Evolutionary conservation across 1,140 invertebrate species (phyloP).

Genomic region (Hylyphantes graminicola): DNA sequence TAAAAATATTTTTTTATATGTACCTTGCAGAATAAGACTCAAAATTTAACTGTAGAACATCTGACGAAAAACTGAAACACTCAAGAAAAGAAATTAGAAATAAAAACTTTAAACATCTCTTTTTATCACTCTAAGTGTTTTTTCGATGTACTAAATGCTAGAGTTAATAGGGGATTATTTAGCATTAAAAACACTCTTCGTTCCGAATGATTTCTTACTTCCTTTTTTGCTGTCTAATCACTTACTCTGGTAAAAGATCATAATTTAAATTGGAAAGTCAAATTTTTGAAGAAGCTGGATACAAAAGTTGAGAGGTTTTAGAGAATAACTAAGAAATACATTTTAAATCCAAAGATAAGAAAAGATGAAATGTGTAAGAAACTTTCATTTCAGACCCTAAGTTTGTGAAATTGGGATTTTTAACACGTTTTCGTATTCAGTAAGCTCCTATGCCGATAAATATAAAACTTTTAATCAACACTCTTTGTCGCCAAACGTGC

Average conservation of each 20-base stretch:
- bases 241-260: slow-evolving; percentile 5
- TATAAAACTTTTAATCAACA: slow-evolving; percentile 58
- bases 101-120: too few species aligned
- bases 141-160: too few species aligned
- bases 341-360: slow-evolving; percentile 47
- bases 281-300: slow-evolving; percentile 17
- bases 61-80: too few species aligned
- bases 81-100: too few species aligned
- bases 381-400: slow-evolving; percentile 20
- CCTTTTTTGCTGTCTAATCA: slow-evolving; percentile 44
- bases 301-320: slow-evolving; percentile 6
- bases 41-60: too few species aligned
- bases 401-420: slow-evolving; percentile 34
- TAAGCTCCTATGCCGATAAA: slow-evolving; percentile 17
- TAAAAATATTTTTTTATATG: too few species aligned
- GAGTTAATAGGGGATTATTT: not conserved
- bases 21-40: too few species aligned
- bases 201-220: too few species aligned
- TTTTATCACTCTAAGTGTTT: too few species aligned
- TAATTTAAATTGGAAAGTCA: slow-evolving; percentile 49
- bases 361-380: slow-evolving; percentile 1
- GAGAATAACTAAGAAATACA: not conserved
- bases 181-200: not conserved
- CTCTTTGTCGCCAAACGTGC: slow-evolving; percentile 31
- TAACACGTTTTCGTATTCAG: slow-evolving; percentile 36